Base-by-base conservation (phyloP, 2,888 invertebrate species). In the Ischnura elegans region DNA sequence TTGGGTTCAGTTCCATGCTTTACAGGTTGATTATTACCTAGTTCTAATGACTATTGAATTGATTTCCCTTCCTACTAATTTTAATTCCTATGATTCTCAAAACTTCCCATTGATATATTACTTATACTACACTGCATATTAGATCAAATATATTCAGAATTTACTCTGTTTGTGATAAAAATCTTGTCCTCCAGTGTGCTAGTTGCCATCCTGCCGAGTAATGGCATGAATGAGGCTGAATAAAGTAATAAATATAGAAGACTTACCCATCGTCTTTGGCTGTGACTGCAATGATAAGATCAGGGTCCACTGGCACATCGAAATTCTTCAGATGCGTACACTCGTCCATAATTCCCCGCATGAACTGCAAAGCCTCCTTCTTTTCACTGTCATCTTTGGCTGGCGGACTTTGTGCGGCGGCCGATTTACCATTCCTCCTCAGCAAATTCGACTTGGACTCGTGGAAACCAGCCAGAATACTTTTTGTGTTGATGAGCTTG, bases 301-400 rank as follows among this genome's bases (percentile, higher is more conserved):
- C 98, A 0, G 99, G 98, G 95, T 99, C 99, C 93, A 97, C 97
- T 0, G 97, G 97, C 29, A 97, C 96, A 2, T 98, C 98, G 95
- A 99, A 99, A 96, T 99, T 99, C 94, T 97, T 98, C 84, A 99
- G 96, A 96, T 99, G 99, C 0, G 99, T 99, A 95, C 99, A 99
- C 96, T 99, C 99, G 95, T 99, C 99, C 99, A 99, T 99, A 95
- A 99, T 97, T 0, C 99, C 99, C 93, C 98, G 97, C 99, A 99
- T 99, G 95, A 99, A 99, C 96, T 98, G 98, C 93, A 98, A 95
- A 0, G 98, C 98, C 96, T 98, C 98, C 95, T 97, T 97, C 95
- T 98, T 97, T 94, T 97, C 97, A 97, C 97, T 97, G 29, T 94
- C 94, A n/a, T 85, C 87, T 36, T 94, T 19, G 10, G 87, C 76